These are phyloP conservation scores for Hypena proboscidalis DNA, from an alignment of 2,888 invertebrate genomes.

Conservation along the genomic window DNA sequence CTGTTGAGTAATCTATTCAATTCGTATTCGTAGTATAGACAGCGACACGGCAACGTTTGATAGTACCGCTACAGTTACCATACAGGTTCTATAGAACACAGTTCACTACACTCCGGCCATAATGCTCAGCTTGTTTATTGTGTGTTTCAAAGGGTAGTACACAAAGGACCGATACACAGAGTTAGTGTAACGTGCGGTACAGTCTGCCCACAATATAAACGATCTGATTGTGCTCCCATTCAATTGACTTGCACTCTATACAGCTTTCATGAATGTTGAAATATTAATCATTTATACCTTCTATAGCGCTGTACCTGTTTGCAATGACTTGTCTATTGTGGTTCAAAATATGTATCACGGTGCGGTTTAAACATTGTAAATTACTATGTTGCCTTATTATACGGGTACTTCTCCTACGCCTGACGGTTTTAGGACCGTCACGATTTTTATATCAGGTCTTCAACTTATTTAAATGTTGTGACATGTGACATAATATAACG, in stretches of 20 bases:
- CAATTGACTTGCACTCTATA: slow-evolving; percentile 42
- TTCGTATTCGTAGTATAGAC: slow-evolving; percentile 10
- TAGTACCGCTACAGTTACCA: slow-evolving; percentile 26
- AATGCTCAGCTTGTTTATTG: slow-evolving; percentile 64
- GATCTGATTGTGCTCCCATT: slow-evolving; percentile 49
- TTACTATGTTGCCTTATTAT: no score
- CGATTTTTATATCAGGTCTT: no score
- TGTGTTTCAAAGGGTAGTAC: slow-evolving; percentile 63
- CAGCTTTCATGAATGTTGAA: slow-evolving; percentile 36
- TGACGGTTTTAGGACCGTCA: no score
- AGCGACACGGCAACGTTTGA: slow-evolving; percentile 24
- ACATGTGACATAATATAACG: no score
- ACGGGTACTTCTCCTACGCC: no score
- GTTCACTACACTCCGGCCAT: slow-evolving; percentile 55
- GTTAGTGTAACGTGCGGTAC: slow-evolving; percentile 49
- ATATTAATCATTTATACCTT: slow-evolving; percentile 41
- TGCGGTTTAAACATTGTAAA: background rate
- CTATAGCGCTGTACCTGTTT: slow-evolving; percentile 19
- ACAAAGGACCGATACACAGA: slow-evolving; percentile 62
- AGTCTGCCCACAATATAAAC: slow-evolving; percentile 46
- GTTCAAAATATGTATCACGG: background rate
- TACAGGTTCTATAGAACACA: slow-evolving; percentile 37
- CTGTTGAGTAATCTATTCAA: slow-evolving; percentile 11
- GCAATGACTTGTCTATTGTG: no score
- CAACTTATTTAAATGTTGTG: no score